A percentile compares a stretch with the other conserved stretches of the same genome.
Evolutionary conservation across 2,113 vertebrate species (phyloP).

Genomic region (Pygathrix nemaeus): DNA sequence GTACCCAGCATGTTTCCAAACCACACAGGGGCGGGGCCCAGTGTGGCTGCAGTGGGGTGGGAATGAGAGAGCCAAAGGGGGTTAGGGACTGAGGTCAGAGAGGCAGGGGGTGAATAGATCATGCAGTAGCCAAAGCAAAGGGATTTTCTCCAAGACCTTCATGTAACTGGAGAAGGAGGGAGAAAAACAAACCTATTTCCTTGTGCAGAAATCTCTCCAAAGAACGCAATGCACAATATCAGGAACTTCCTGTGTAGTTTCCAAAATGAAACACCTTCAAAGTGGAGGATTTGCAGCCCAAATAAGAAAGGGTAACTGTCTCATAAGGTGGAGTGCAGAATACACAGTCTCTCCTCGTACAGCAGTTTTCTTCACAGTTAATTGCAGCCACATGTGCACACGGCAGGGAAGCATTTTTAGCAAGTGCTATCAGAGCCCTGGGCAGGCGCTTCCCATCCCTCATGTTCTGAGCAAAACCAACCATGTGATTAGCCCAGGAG

Average conservation of each 20-base stretch:
- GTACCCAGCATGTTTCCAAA: background rate
- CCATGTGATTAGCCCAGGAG: background rate
- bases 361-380: background rate
- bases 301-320: background rate
- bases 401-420: background rate
- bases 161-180: slow-evolving; percentile 12
- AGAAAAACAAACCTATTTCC: slow-evolving; percentile 24
- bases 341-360: background rate
- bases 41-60: background rate
- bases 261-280: slow-evolving; percentile 53
- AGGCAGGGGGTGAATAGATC: background rate
- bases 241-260: background rate
- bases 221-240: background rate
- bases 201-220: background rate
- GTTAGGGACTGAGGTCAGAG: background rate
- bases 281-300: background rate
- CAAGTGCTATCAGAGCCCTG: background rate
- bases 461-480: background rate
- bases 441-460: background rate
- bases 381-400: slow-evolving; percentile 11
- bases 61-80: background rate
- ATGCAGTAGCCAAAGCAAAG: background rate
- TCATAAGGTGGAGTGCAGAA: background rate
- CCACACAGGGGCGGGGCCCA: background rate
- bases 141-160: background rate